Evolutionary conservation across 2,888 invertebrate species (phyloP), one percentile per base, ranked within the genome.

Genomic region (Athalia cordata): DNA sequence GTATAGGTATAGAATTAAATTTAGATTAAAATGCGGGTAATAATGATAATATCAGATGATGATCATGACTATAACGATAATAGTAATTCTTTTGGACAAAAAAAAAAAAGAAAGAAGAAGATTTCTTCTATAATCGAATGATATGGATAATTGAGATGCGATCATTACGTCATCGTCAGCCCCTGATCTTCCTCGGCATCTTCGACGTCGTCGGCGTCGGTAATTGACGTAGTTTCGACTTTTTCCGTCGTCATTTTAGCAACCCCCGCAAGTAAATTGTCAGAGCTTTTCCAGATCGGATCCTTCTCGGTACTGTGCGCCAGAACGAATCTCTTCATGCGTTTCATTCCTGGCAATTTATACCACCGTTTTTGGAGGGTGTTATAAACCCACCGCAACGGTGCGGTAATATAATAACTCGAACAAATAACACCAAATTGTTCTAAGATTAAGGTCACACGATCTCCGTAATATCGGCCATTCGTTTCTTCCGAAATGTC

Each of bases 301-400:
- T 89, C 87, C 78, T 84, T 86, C 78, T 86, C 88, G 80, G 87
- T 86, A 57, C 85, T 87, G 80, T 88, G 84, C 9, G 87, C 87
- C 79, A 91, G 83, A 49, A 91, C 88, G 82, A 91, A 91, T 84
- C 91, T 86, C 81, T 90, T 90, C 78, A 89, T 86, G 29, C 89
- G 87, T 81, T 81, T 87, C 89, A 89, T 89, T 77, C 79, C 80
- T 50, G 62, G 61, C 64, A 15, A 62, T 75, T 75, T 61, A 5
- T 43, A 43, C 75, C 62, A 75, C 55, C 75, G 75, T 75, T 43
- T 52, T 62, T 64, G 75, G 29, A 75, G 75, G 64, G 50, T 75
- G 29, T 50, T 8, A 52, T 50, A 75, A n/a, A 52, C 62, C 75
- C 75, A 75, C 75, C 61, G 13, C n/a, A 75, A 62, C 75, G 75